Conservation (phyloP, 2,888 invertebrate species). For the Lucinisca nassula region DNA sequence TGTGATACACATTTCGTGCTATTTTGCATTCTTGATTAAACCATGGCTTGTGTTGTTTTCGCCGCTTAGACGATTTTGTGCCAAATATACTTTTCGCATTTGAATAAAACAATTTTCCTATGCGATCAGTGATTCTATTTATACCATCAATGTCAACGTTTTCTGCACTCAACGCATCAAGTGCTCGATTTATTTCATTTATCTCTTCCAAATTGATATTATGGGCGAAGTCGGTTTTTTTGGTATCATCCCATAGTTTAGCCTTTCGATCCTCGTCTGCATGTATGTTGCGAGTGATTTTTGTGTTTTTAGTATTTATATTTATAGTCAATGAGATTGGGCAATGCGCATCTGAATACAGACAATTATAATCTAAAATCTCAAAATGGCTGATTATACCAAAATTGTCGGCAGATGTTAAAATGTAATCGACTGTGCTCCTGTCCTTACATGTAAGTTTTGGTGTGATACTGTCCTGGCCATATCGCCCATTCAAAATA, state of each 20-base stretch:
- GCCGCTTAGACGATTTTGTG: neutral
- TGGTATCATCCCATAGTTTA: neutral
- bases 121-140: neutral
- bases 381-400: neutral
- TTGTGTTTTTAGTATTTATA: neutral
- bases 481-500: slow-evolving; percentile 2
- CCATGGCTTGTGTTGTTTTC: neutral
- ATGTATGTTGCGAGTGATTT: neutral
- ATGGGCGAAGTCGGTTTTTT: neutral
- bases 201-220: neutral
- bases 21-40: neutral
- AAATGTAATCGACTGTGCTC: slow-evolving; percentile 16
- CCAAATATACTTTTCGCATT: neutral
- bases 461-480: neutral
- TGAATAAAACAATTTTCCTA: neutral
- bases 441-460: neutral
- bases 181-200: neutral
- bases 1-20: neutral
- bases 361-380: neutral
- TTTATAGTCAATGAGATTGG: neutral
- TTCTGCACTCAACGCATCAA: neutral
- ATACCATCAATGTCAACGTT: neutral
- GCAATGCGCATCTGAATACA: neutral
- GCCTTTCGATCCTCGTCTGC: neutral
- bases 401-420: neutral